Evolutionary conservation across 2,113 vertebrate species (phyloP), one percentile per base, ranked within the genome.

Genomic region (Progne subis): DNA sequence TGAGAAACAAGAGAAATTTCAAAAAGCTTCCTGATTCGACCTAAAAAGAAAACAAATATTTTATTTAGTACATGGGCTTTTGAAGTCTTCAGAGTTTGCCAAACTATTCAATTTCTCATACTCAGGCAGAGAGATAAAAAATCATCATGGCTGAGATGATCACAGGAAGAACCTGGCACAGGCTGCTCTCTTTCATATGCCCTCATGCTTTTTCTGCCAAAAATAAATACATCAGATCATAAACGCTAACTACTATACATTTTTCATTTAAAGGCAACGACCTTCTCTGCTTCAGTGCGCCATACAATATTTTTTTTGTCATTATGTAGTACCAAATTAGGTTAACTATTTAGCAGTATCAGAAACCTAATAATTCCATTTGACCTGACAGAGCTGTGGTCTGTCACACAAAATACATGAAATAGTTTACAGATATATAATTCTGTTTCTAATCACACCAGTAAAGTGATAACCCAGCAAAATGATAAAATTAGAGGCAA

Each of bases 91-190:
- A 21, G 61, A 94, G 67, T 90, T 82, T 94, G 94, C 87, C 91
- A 90, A 67, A 89, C 81, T 96, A 96, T 82, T 96, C 78, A 77
- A 74, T 96, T 95, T 94, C 91, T 95, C 94, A 89, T 94, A 87
- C 57, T 72, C 74, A 55, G 75, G 67, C 94, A 94, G 37, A 87
- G 75, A 82, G 79, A 95, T 76, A 89, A 95, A 96, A 95, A 91
- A 68, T 94, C 86, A 96, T 95, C 87, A 89, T 79, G 79, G 47
- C 63, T 91, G 95, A 96, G 93, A 94, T 70, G 93, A 95, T 95
- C 95, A 93, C 94, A 97, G 94, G 91, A 87, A 95, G 95, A 95
- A 90, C 47, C 90, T 97, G 93, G 91, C 94, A 96, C 63, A 55
- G 78, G 52, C 84, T 85, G 55, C 67, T 85, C 94, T 87, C 90